Base-by-base conservation (phyloP, 2,113 vertebrate genomes). In the Herpailurus yagouaroundi region DNA sequence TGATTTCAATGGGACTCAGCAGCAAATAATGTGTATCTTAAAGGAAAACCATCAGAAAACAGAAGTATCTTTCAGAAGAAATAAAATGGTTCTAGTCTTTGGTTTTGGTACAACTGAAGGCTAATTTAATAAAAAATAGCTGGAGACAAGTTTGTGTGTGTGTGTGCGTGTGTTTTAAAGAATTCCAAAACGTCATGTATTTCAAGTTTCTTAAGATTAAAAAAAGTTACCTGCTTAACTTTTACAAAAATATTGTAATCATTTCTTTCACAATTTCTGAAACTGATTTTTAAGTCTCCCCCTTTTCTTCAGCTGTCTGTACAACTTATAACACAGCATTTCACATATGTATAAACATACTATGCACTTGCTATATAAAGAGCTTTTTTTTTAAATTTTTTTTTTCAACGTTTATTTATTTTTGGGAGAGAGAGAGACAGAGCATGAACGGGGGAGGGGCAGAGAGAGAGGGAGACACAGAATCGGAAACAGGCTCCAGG, bases 291-390 rank as follows among this genome's bases (percentile, higher is more conserved):
- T 91, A 91, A 25, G 23, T 86, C 41, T 9, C 38, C 69, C 89
- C 71, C 64, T 95, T 92, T 89, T 94, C 76, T 76, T 95, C 89
- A 74, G 38, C n/a, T 85, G 91, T 69, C 55, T 13, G 10, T 76
- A 52, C 15, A 48, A 96, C 71, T 95, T 89, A 69, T 50, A 86
- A 85, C 76, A 85, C 11, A 76, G 31, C n/a, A 89, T 27, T 95
- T 89, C 89, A 89, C 55, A 96, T 31, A 57, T 21, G 88, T 1
- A 84, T 14, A 31, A 66, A 92, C 50, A 79, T 19, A 68, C 4
- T 71, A 82, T 12, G 8, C 12, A 89, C 41, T 88, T 33, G 16
- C 50, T 68, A 2, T 76, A 33, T 76, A 33, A 73, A 69, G 69
- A 95, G 23, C 29, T 66, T 74, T 74, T 38, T 38, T 38, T 38